Conservation (phyloP, 2,888 invertebrate species). For the Drosophila mayaguana region DNA sequence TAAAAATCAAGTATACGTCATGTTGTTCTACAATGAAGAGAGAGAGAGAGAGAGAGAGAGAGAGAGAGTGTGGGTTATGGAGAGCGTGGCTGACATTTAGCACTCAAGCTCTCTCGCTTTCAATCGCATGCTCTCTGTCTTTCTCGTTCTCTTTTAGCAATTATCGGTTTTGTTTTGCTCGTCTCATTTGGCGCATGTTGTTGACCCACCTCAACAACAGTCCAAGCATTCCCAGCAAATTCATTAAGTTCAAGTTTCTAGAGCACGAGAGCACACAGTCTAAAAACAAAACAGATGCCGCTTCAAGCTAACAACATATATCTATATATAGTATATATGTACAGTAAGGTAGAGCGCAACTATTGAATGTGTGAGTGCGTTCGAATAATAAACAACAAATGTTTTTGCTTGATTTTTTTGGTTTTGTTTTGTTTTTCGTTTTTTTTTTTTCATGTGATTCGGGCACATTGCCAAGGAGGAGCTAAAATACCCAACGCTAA, state of each 20-base stretch:
- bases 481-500: slow-evolving; percentile 10
- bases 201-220: slow-evolving; percentile 82
- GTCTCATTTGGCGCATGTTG: slow-evolving; percentile 59
- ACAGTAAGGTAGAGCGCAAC: slow-evolving; percentile 14
- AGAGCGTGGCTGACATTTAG: neutral
- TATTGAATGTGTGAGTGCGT: slow-evolving; percentile 21
- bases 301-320: slow-evolving; percentile 32
- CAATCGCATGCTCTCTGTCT: neutral
- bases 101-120: neutral
- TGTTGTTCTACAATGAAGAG: slow-evolving; percentile 7
- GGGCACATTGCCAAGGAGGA: slow-evolving; percentile 73
- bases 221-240: slow-evolving; percentile 65
- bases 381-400: slow-evolving; percentile 58
- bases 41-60: slow-evolving; percentile 5
- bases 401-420: slow-evolving; percentile 9
- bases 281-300: slow-evolving; percentile 56
- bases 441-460: slow-evolving; percentile 6
- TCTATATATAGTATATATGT: slow-evolving; percentile 23
- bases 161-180: slow-evolving; percentile 76
- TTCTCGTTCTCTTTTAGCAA: slow-evolving; percentile 21
- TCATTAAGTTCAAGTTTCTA: slow-evolving; percentile 83
- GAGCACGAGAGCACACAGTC: slow-evolving; percentile 58
- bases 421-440: neutral
- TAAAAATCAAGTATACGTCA: slow-evolving; percentile 34
- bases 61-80: slow-evolving; percentile 1